Conservation (phyloP, 2,888 invertebrate genomes). For the Prenolepis imparis region DNA sequence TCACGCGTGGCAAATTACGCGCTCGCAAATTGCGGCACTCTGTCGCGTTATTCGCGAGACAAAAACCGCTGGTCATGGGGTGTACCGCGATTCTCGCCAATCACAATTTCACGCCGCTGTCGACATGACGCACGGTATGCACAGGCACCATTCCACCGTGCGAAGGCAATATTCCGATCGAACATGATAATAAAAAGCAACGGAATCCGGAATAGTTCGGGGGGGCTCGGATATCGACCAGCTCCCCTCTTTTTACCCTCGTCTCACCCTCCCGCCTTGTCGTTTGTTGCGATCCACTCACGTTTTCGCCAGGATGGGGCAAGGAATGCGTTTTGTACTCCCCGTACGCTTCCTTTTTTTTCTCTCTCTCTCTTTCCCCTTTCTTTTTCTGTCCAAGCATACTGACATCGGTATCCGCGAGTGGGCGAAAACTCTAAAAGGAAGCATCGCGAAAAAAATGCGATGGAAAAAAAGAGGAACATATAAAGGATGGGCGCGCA, state of each 20-base stretch:
- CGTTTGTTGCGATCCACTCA: slow-evolving; percentile 52
- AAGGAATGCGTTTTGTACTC: slow-evolving; percentile 69
- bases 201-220: slow-evolving; percentile 47
- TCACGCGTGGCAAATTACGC: background rate
- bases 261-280: slow-evolving; percentile 24
- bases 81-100: background rate
- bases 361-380: background rate
- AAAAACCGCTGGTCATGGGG: slow-evolving; percentile 29
- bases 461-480: slow-evolving; percentile 64
- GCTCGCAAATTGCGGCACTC: slow-evolving; percentile 33
- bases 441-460: slow-evolving; percentile 29
- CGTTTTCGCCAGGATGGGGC: slow-evolving; percentile 50
- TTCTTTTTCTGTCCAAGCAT: slow-evolving; percentile 34
- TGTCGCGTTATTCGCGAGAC: slow-evolving; percentile 44
- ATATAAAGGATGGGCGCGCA: slow-evolving; percentile 73
- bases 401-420: slow-evolving; percentile 45
- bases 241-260: slow-evolving; percentile 22
- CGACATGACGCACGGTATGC: slow-evolving; percentile 24
- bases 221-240: slow-evolving; percentile 61
- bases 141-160: slow-evolving; percentile 19
- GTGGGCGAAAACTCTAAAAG: slow-evolving; percentile 44
- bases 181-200: slow-evolving; percentile 60
- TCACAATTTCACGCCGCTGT: slow-evolving; percentile 42
- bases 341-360: slow-evolving; percentile 60
- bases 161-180: slow-evolving; percentile 57